Evolutionary conservation across 2,113 vertebrate genomes (phyloP), one percentile per base, ranked within the genome.

Genomic region (Circaetus gallicus): DNA sequence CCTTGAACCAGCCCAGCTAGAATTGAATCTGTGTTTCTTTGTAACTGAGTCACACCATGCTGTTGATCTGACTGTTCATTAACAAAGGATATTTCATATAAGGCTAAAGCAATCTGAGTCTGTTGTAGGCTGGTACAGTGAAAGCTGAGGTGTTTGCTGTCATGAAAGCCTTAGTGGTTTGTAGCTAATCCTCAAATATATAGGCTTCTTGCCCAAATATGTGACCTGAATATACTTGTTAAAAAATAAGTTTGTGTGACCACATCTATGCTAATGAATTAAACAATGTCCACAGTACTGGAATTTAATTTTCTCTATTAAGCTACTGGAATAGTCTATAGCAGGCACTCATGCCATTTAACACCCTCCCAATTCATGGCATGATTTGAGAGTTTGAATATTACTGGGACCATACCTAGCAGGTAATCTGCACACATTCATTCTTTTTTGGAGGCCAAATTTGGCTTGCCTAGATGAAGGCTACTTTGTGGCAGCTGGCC

Each of bases 271-370:
- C 25, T 77, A n/a, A 81, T 4, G 15, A 81, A 42, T 36, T 28
- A 65, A 59, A 9, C 14, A 15, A 25, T 5, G 9, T 21, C 25
- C 15, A 10, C n/a, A 9, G 14, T 6, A 24, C 66, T 45, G 16
- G 66, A 43, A 72, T 81, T 63, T 36, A 4, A 67, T 77, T 82
- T 72, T 59, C 40, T 38, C 31, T 36, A 12, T 36, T 13, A 16
- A n/a, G 14, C 36, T 42, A n/a, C 10, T 3, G 2, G 32, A n/a
- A 55, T 8, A 67, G 11, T 16, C 32, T 28, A 0, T 1, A 36
- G 15, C 3, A 36, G 42, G 17, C 58, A 24, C 4, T 70, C 16
- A 2, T 13, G 24, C 0, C 28, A 50, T 61, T 65, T 4, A 31
- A 4, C 4, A 17, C 5, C 11, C 4, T 79, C 45, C 9, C 22